Base-by-base conservation (phyloP, 2,888 invertebrate genomes). In the Sinotaia quadrata region DNA sequence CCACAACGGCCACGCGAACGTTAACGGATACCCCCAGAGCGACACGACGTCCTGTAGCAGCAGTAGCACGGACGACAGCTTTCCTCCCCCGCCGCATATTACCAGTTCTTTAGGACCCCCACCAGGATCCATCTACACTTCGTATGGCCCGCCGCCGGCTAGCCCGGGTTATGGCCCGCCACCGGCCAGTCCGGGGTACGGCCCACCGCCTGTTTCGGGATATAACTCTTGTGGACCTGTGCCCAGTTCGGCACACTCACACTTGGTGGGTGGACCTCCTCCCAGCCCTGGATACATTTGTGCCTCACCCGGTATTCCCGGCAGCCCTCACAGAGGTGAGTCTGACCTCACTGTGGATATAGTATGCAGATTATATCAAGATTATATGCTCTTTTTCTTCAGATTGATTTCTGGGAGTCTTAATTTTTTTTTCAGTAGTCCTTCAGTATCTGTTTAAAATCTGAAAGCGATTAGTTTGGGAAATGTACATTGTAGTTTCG, bases 21-120 rank as follows among this genome's bases (percentile, higher is more conserved):
- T 78, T 69, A 72, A 65, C 65, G 65, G 65, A 21, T 52, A 63
- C 44, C 56, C 54, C 24, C 21, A 18, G 29, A 54, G 51, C 27
- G 68, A 60, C 59, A 36, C 51, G 31, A 61, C 56, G 27, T 71
- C 70, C 31, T 41, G 51, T 34, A 62, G 67, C 57, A 56, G 49
- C 34, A 51, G 67, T 44, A 57, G 62, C 58, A 71, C 66, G 12
- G 70, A 67, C 62, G 62, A 71, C 67, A 66, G 75, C 77, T 41
- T 72, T 75, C 66, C 78, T 72, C 59, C 78, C 69, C 41, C 74
- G 67, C 44, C 75, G 68, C 68, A 57, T 69, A 68, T 49, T 76
- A 75, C 63, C 75, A 76, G 15, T 44, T 44, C 44, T 31, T 36
- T 65, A 47, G 65, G 65, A 12, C 65, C 65, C 27, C 41, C 63